These are phyloP conservation scores for Indri indri DNA, from an alignment of 2,113 vertebrate genomes.

Conservation along the genomic window DNA sequence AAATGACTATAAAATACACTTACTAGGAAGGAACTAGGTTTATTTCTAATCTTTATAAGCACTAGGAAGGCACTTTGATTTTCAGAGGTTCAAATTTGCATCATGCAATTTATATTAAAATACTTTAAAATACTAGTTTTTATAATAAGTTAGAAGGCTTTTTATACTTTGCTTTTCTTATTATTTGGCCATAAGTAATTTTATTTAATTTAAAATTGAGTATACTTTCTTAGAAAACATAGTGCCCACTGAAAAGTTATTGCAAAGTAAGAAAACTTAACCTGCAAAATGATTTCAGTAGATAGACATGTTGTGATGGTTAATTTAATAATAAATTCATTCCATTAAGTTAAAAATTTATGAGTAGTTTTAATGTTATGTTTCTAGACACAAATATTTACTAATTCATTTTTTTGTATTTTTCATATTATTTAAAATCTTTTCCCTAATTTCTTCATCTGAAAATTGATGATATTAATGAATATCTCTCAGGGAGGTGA, in stretches of 20 bases:
- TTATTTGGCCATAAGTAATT: background rate
- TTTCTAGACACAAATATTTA: background rate
- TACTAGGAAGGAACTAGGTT: background rate
- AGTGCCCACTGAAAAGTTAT: background rate
- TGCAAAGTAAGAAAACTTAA: background rate
- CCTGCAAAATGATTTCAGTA: background rate
- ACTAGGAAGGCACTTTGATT: background rate
- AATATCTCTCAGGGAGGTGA: background rate
- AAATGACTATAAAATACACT: background rate
- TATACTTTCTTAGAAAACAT: background rate
- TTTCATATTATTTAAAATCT: background rate
- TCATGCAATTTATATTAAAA: background rate
- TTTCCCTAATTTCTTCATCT: constrained; percentile 6
- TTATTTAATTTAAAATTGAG: constrained; percentile 12
- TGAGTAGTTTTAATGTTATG: background rate
- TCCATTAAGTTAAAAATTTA: background rate
- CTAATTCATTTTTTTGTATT: background rate
- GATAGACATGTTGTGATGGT: background rate
- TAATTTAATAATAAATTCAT: background rate
- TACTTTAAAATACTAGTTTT: background rate
- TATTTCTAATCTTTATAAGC: background rate
- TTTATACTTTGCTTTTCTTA: constrained; percentile 1
- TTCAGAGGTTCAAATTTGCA: background rate
- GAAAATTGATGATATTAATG: background rate
- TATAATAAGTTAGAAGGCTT: background rate